phyloP scores from a whole-genome alignment of 35 echinoderm and acorn worm genomes.

The Acanthaster planci region DNA sequence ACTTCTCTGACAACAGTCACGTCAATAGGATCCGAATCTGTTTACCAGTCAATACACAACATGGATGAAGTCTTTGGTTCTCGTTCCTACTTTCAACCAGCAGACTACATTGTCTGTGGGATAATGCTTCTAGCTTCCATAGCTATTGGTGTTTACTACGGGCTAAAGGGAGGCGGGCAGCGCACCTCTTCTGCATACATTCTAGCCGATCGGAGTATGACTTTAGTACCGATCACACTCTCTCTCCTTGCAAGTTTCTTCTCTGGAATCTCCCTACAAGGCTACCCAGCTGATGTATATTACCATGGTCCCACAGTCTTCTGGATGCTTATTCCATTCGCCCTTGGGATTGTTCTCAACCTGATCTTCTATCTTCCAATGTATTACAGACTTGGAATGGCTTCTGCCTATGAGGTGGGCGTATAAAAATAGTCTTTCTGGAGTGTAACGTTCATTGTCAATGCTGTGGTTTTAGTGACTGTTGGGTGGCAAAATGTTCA shows the following conservation, averaged over 20 bases:
- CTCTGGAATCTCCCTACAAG: slow-evolving; percentile 6
- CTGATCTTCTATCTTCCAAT: slow-evolving; percentile 13
- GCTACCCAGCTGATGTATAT: slow-evolving; percentile 14
- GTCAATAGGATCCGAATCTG: no score
- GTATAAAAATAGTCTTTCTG: no score
- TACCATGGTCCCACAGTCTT: neutral
- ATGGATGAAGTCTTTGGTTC: neutral
- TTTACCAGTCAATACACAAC: no score
- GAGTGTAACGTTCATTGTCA: no score
- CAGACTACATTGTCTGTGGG: slow-evolving; percentile 26
- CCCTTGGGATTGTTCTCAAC: neutral
- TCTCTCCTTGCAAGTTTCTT: slow-evolving; percentile 18
- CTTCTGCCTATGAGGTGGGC: slow-evolving; percentile 30
- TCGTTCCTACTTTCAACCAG: neutral
- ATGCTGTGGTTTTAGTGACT: no score
- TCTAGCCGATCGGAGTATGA: slow-evolving; percentile 2
- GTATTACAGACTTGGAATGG: slow-evolving; percentile 21
- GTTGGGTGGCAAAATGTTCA: neutral
- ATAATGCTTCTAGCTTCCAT: neutral
- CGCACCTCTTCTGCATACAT: slow-evolving; percentile 22
- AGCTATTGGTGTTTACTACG: slow-evolving; percentile 31
- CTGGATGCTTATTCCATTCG: neutral
- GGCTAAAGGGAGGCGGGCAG: slow-evolving; percentile 16
- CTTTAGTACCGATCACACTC: neutral
- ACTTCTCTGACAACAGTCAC: no score